phyloP scores from a whole-genome alignment of 2,113 vertebrate genomes.

The Semnopithecus entellus region DNA sequence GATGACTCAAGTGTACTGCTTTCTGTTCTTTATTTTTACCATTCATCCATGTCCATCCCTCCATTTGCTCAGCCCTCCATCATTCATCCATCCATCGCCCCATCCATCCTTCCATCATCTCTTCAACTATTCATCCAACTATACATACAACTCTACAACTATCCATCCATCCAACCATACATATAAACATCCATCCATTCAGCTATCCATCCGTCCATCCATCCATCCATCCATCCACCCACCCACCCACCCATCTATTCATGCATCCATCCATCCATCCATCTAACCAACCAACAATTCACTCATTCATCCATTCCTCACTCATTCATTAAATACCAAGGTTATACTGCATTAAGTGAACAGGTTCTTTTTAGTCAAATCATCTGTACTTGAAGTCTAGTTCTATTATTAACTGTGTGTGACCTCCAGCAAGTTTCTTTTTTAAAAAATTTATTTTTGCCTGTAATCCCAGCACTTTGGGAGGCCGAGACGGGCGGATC shows the following conservation, averaged over 20 bases:
- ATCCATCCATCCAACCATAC: no score
- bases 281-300: not conserved
- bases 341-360: not conserved
- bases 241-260: no score
- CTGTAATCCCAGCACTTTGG: no score
- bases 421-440: not conserved
- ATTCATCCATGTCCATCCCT: not conserved
- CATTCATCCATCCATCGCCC: not conserved
- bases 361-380: not conserved
- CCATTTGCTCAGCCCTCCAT: no score
- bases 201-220: fast-evolving
- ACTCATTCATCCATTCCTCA: not conserved
- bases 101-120: not conserved
- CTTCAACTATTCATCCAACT: not conserved
- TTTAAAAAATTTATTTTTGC: no score
- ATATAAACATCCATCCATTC: not conserved
- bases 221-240: no score
- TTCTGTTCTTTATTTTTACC: not conserved
- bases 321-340: not conserved
- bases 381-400: not conserved
- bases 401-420: not conserved
- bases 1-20: fast-evolving
- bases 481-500: no score
- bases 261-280: not conserved
- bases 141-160: not conserved